Percentiles rank a stretch among this genome's conserved stretches.
Conservation (phyloP, 2,797 vertebrate species). For the Chelmon rostratus region DNA sequence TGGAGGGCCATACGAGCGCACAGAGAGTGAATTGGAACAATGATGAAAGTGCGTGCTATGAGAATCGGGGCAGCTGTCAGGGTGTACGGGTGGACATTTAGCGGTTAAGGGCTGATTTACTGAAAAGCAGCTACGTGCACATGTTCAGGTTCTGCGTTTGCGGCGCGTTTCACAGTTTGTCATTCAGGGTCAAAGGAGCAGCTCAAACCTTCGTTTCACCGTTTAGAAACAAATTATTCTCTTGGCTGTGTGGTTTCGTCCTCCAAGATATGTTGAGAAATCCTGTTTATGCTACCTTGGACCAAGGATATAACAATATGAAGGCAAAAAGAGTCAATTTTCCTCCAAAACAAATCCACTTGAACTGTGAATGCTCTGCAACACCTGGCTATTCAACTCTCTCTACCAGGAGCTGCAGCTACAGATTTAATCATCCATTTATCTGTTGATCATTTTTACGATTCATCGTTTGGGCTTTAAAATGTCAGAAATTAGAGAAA, state of each 20-base stretch:
- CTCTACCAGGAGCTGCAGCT: neutral
- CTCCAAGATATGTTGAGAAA: constrained; percentile 24
- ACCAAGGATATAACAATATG: constrained; percentile 6
- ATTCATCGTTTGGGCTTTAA: neutral
- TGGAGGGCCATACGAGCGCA: constrained; percentile 47
- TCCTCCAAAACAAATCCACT: constrained; percentile 4
- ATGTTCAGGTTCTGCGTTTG: constrained; percentile 13
- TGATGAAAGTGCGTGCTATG: constrained; percentile 64
- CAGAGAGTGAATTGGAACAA: constrained; percentile 69
- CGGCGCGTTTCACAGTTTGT: constrained; percentile 32
- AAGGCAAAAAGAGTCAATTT: constrained; percentile 1
- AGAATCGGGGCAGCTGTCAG: constrained; percentile 71
- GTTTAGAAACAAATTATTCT: constrained; percentile 35
- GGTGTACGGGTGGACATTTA: constrained; percentile 38
- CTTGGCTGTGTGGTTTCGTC: constrained; percentile 12
- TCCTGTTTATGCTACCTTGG: constrained; percentile 11
- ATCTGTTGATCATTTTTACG: neutral
- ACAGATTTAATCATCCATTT: neutral
- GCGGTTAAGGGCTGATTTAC: constrained; percentile 27
- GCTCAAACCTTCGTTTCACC: constrained; percentile 19
- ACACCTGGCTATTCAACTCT: neutral
- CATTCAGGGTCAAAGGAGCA: constrained; percentile 35
- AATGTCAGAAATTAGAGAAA: neutral
- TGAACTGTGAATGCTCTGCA: constrained; percentile 3
- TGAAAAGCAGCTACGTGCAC: constrained; percentile 31